Conservation (phyloP, 1,140 invertebrate genomes). For the Cyphomyrmex costatus region DNA sequence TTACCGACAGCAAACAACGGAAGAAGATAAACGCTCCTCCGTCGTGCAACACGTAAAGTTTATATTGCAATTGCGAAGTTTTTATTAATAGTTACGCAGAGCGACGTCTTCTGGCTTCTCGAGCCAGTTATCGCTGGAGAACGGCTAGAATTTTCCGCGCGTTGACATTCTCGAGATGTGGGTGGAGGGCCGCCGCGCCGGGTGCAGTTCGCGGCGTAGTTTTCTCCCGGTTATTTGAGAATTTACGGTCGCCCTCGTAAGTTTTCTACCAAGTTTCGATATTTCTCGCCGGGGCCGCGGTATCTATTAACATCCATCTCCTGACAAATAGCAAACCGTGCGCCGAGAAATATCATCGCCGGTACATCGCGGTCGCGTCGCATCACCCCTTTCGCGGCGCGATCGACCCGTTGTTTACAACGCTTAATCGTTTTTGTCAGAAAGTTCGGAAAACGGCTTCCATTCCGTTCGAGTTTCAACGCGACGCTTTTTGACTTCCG, state of each 20-base stretch:
- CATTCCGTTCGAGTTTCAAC: constrained; percentile 53
- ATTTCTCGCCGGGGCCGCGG: constrained; percentile 55
- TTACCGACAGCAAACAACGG: constrained; percentile 58
- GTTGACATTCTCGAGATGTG: constrained; percentile 53
- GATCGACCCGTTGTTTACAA: constrained; percentile 61
- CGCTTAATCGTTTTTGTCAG: constrained; percentile 65
- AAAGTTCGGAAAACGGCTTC: constrained; percentile 59
- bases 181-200: constrained; percentile 32
- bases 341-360: constrained; percentile 56
- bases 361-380: constrained; percentile 43
- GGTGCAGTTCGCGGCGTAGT: constrained; percentile 47
- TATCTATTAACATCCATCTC: constrained; percentile 65
- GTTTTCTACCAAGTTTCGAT: constrained; percentile 63
- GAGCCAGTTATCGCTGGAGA: constrained; percentile 49
- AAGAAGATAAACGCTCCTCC: constrained; percentile 48
- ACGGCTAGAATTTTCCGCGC: constrained; percentile 53
- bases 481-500: constrained; percentile 59
- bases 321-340: constrained; percentile 53
- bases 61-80: constrained; percentile 59
- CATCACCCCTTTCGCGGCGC: not conserved
- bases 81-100: constrained; percentile 64
- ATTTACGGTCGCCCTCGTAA: constrained; percentile 58
- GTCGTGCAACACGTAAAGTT: constrained; percentile 37
- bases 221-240: constrained; percentile 59
- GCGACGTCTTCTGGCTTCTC: constrained; percentile 17